phyloP scores from a whole-genome alignment of 1,140 invertebrate species.

The Pachypsylla venusta region DNA sequence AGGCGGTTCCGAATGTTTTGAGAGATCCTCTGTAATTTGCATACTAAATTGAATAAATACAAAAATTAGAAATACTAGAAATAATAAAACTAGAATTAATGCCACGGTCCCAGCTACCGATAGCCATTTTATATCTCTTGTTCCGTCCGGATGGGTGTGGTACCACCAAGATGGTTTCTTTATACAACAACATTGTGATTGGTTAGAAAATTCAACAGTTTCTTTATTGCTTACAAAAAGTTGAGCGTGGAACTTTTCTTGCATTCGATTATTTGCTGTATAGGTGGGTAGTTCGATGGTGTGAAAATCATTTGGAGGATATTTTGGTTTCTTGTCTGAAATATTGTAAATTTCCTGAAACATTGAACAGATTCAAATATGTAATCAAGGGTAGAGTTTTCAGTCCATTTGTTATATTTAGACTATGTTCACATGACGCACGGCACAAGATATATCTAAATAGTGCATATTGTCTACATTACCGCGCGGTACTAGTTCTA shows the following conservation, averaged over 20 bases:
- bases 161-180: neutral
- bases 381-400: too few species aligned
- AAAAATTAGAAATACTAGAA: neutral
- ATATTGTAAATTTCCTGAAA: neutral
- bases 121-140: neutral
- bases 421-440: too few species aligned
- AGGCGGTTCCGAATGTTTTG: neutral
- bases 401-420: too few species aligned
- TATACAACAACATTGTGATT: neutral
- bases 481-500: too few species aligned
- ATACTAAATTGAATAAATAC: neutral
- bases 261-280: neutral
- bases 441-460: too few species aligned
- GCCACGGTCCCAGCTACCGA: neutral
- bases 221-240: neutral
- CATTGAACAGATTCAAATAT: too few species aligned
- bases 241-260: slow-evolving; percentile 4
- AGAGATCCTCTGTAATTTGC: neutral
- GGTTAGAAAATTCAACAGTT: neutral
- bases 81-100: neutral
- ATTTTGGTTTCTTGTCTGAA: neutral
- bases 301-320: neutral
- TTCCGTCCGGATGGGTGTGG: neutral
- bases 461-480: too few species aligned
- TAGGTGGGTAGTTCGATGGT: neutral